Percentiles rank a stretch among this genome's conserved stretches.
phyloP scores from a whole-genome alignment of 2,113 vertebrate species.

The Poecilia latipinna region DNA sequence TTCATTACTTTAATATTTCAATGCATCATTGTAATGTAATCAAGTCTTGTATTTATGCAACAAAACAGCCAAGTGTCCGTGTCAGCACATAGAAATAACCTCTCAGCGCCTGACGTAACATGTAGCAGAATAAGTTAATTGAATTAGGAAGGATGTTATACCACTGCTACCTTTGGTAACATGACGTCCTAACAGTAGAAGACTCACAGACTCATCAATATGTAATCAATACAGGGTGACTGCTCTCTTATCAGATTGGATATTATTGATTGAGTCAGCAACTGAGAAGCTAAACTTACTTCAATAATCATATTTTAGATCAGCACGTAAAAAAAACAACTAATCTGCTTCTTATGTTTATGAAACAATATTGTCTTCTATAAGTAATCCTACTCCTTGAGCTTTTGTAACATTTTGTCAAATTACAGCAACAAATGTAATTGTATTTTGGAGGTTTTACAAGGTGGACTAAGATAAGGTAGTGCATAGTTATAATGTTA shows the following conservation, averaged over 20 bases:
- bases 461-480: neutral
- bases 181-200: conserved; percentile 14
- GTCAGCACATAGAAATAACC: neutral
- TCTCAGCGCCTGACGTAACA: conserved; percentile 1
- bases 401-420: neutral
- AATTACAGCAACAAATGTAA: neutral
- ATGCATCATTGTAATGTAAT: neutral
- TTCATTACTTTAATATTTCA: neutral
- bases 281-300: conserved; percentile 29
- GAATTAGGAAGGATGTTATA: conserved; percentile 22
- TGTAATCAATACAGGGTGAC: conserved; percentile 39
- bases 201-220: conserved; percentile 17
- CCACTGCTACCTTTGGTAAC: conserved; percentile 18
- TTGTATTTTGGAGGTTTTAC: neutral
- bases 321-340: conserved; percentile 5
- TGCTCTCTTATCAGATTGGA: conserved; percentile 37
- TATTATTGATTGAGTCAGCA: conserved; percentile 49
- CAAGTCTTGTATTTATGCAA: neutral
- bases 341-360: neutral
- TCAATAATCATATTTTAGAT: conserved; percentile 8
- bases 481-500: neutral
- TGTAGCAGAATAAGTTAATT: conserved; percentile 25
- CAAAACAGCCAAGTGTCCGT: conserved; percentile 2
- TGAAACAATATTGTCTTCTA: too few species aligned
- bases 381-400: too few species aligned